phyloP scores from a whole-genome alignment of 2,113 vertebrate species.

The Colossoma macropomum region DNA sequence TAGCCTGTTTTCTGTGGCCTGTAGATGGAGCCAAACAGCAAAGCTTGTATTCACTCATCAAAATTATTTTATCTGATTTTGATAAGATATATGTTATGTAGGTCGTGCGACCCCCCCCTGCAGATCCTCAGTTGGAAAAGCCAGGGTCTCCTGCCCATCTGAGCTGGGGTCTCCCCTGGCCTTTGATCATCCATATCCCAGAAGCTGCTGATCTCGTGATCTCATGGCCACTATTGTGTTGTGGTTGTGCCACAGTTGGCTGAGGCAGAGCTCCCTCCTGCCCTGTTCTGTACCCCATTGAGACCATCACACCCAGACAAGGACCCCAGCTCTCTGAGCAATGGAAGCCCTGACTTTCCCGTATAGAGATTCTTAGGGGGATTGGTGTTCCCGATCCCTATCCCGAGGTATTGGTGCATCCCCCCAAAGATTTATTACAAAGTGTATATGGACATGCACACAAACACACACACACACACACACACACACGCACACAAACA shows the following conservation, averaged over 20 bases:
- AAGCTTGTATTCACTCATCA: no score
- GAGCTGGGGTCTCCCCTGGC: constrained; percentile 70
- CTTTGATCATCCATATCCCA: constrained; percentile 70
- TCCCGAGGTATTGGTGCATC: no score
- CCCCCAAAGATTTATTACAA: no score
- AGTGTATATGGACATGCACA: no score
- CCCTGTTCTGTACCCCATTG: constrained; percentile 47
- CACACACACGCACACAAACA: no score
- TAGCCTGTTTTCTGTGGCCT: no score
- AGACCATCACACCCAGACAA: constrained; percentile 56
- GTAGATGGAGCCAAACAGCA: no score
- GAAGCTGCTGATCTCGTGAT: constrained; percentile 68
- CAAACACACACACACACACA: no score
- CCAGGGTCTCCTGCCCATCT: constrained; percentile 59
- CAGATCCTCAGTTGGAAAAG: constrained; percentile 62
- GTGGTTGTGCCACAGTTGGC: constrained; percentile 70
- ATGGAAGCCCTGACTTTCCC: constrained; percentile 51
- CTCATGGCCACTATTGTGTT: constrained; percentile 69
- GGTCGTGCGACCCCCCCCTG: no score
- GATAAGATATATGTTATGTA: no score
- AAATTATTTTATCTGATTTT: no score
- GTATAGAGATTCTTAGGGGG: constrained; percentile 57
- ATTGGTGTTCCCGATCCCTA: constrained; percentile 46
- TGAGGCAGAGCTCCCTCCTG: constrained; percentile 53
- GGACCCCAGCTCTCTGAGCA: constrained; percentile 32